Conservation (phyloP, 2,888 invertebrate genomes). For the Lasioglossum calceatum region DNA sequence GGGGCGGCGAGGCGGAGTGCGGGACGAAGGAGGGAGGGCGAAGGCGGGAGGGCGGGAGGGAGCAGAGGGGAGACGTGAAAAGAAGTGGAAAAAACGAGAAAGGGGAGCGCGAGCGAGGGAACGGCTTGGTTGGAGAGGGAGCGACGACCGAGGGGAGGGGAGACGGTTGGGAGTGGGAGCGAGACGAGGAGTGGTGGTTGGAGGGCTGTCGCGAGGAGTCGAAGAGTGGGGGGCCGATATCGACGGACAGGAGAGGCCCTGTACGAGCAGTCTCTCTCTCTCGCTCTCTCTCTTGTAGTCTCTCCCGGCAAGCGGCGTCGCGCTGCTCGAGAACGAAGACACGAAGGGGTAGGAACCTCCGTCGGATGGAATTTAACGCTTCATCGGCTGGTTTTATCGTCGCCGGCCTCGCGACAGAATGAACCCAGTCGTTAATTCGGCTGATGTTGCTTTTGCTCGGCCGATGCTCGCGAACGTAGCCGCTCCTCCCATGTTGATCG, state of each 20-base stretch:
- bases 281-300: constrained; percentile 20
- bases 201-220: constrained; percentile 26
- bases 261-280: constrained; percentile 20
- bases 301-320: constrained; percentile 20
- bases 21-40: background rate
- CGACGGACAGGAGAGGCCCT: constrained; percentile 58
- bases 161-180: background rate
- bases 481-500: background rate
- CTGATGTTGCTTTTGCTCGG: constrained; percentile 10
- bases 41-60: too few relatives aligned
- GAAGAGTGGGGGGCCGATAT: constrained; percentile 45
- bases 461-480: background rate
- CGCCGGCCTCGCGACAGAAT: constrained; percentile 30
- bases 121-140: background rate
- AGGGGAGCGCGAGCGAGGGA: background rate
- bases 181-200: constrained; percentile 13
- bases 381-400: constrained; percentile 56
- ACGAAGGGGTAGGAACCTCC: constrained; percentile 42
- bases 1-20: background rate
- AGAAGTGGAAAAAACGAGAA: background rate
- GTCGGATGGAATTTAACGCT: constrained; percentile 57
- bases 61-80: background rate
- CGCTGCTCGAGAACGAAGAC: constrained; percentile 45
- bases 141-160: background rate
- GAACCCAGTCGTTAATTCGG: constrained; percentile 50